Evolutionary conservation across 1,140 invertebrate species (phyloP), one percentile per base, ranked within the genome.

Genomic region (Laupala kohalensis): DNA sequence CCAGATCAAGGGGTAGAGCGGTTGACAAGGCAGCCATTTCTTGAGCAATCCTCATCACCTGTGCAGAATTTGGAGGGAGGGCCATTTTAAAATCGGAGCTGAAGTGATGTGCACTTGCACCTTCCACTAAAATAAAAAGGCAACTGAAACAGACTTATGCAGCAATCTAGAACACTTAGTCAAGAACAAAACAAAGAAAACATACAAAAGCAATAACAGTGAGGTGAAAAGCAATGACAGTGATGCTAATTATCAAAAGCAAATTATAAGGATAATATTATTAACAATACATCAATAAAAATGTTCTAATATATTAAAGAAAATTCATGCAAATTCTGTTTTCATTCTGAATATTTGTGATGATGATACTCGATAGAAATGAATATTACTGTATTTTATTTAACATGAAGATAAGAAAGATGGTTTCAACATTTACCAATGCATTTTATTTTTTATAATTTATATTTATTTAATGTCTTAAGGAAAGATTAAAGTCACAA

Each of bases 1-100:
- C 85, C 63, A 81, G 83, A 65, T 85, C 86, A 53, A 88, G 79
- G 15, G 87, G 87, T 9, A 88, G 79, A 5, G 86, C 85, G 27
- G 86, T 86, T 64, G 85, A 85, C 67, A 88, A 79, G 9, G 86
- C 87, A 25, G 86, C 85, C 64, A 86, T 83, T 77, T 88, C 87
- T 77, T 88, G 87, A 19, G 87, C 87, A 25, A 88, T 80, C 6
- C 87, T 79, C 69, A 86, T 83, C 29, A 86, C 83, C 27, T 87
- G 74, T 24, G 83, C 79, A 71, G 82, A 77, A 68, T 67, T 69
- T 37, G 73, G 73, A 62, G 66, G 30, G 53, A 64, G 29, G 25
- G 73, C 53, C 62, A 72, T 74, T 69, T 64, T 65, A 71, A 74
- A 74, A 30, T 70, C 62, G 27, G 23, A 62, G 67, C 66, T 69